Conservation (phyloP, 2,888 invertebrate genomes). For the Deilephila porcellus region DNA sequence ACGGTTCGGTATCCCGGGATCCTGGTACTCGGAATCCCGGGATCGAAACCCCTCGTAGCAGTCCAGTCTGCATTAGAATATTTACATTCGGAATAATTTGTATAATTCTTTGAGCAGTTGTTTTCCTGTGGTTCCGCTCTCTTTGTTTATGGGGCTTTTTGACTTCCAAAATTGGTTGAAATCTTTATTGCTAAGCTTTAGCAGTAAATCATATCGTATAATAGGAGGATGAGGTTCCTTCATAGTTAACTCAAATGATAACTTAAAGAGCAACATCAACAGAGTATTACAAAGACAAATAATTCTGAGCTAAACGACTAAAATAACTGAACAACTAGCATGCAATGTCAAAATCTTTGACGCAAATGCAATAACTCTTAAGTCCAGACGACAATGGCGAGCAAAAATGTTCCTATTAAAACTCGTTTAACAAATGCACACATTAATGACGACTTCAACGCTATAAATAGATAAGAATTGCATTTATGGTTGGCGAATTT, state of each 20-base stretch:
- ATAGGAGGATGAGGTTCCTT: too few species aligned
- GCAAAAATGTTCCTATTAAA: conserved; percentile 8
- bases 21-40: too few species aligned
- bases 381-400: conserved; percentile 11
- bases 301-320: background rate
- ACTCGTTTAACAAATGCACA: conserved; percentile 18
- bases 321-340: background rate
- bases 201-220: too few species aligned
- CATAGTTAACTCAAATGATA: too few species aligned
- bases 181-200: too few species aligned
- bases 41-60: too few species aligned
- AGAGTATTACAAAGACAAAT: background rate
- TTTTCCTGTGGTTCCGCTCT: too few species aligned
- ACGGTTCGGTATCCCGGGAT: too few species aligned
- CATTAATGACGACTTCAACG: background rate
- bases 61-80: background rate
- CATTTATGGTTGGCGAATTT: background rate
- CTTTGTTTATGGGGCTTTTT: too few species aligned
- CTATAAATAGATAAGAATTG: conserved; percentile 3
- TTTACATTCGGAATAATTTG: background rate
- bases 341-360: background rate
- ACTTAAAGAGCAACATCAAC: background rate
- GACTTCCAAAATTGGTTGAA: too few species aligned
- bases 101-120: too few species aligned
- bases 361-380: conserved; percentile 11